Base-by-base conservation (phyloP, 2,797 vertebrate genomes). In the Leptodactylus fallax region DNA sequence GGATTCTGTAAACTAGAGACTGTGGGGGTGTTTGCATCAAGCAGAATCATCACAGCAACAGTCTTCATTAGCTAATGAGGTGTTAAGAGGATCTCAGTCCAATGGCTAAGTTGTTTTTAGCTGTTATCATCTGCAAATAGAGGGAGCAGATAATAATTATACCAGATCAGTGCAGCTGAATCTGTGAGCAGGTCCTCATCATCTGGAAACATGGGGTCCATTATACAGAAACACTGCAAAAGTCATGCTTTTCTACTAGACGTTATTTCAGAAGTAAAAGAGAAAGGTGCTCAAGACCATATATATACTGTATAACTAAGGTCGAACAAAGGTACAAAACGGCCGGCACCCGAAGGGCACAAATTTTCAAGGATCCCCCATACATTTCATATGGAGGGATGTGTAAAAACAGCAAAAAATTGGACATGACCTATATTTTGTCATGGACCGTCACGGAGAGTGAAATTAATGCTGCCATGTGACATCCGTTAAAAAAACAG, bases 41-140 rank as follows among this genome's bases (percentile, higher is more conserved):
- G 45, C 79, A 27, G 47, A 65, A 25, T 63, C 55, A 77, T 76
- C 71, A 25, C 55, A 25, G 72, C 36, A 25, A 51, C 58, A 7
- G 45, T 79, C 47, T 79, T 78, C 74, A 85, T 85, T 85, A 85
- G 74, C 21, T 85, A 85, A 85, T 85, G 83, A 85, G 60, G 74
- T 85, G 72, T 85, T 85, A 85, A 78, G 60, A 51, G 36, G 58
- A 67, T 85, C 78, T 78, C 45, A 65, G 58, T 63, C 49, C 63
- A 69, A 67, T 83, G 51, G 23, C 47, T 56, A 71, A 71, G 80
- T 55, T 83, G 81, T 83, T 83, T 67, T 83, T 49, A 81, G 58
- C 79, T 51, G 19, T 49, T 67, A 67, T 69, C 80, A 69, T 71
- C 81, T 71, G 23, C 51, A 71, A 72, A 82, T 82, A 53, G 65